phyloP scores from a whole-genome alignment of 2,113 vertebrate genomes.

The Campylorhamphus procurvoides region DNA sequence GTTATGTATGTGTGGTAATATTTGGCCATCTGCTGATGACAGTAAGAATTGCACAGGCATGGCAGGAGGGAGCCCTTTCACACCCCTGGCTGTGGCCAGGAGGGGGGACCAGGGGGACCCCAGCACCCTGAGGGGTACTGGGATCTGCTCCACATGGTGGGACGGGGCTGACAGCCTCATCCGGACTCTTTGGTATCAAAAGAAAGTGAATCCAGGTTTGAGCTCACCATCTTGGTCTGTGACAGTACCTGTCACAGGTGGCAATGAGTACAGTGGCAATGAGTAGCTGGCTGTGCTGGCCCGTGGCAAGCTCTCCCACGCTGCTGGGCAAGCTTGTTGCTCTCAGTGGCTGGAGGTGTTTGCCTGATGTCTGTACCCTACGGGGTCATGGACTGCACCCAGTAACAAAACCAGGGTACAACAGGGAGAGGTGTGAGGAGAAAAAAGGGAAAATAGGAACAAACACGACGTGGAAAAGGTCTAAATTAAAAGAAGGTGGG shows the following conservation, averaged over 20 bases:
- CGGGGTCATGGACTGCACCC: rapidly evolving
- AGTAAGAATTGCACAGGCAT: conserved; percentile 28
- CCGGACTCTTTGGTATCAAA: neutral
- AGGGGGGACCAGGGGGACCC: neutral
- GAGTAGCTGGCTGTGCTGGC: neutral
- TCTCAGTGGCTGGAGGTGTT: neutral
- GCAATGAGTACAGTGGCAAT: neutral
- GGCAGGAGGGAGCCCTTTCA: neutral
- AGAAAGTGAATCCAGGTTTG: neutral
- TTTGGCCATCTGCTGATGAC: conserved; percentile 66
- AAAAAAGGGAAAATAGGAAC: neutral
- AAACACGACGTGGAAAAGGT: neutral
- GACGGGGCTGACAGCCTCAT: neutral
- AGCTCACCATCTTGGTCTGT: neutral
- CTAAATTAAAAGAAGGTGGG: neutral
- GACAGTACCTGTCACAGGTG: neutral
- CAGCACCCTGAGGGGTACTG: neutral
- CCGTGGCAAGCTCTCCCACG: rapidly evolving
- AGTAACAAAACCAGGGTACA: neutral
- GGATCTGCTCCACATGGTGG: neutral
- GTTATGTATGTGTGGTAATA: conserved; percentile 52
- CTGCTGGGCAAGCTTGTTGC: neutral
- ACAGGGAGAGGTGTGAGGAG: neutral
- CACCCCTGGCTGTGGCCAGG: rapidly evolving
- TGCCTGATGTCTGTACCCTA: neutral